Evolutionary conservation across 2,888 invertebrate genomes (phyloP).

Genomic region (Beris chalybata): DNA sequence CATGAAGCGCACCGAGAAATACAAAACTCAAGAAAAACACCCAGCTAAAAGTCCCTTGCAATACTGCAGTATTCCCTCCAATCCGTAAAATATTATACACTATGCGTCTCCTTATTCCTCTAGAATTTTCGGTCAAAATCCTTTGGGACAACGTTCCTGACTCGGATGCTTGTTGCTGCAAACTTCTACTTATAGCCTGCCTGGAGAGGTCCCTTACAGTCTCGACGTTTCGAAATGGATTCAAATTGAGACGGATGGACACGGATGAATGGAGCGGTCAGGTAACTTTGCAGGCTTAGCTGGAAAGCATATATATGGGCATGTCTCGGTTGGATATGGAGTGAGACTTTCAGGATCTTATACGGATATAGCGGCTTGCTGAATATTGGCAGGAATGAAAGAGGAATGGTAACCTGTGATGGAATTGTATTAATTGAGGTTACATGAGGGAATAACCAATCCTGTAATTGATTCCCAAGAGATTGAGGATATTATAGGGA

Average conservation of each 20-base stretch:
- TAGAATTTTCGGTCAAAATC: slow-evolving; percentile 30
- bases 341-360: too few relatives aligned
- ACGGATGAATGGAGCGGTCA: too few relatives aligned
- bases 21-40: too few relatives aligned
- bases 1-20: too few relatives aligned
- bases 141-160: slow-evolving; percentile 18
- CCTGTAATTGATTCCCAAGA: slow-evolving; percentile 26
- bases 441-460: slow-evolving; percentile 19
- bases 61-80: slow-evolving; percentile 11
- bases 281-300: neutral
- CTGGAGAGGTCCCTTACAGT: neutral
- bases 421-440: slow-evolving; percentile 11
- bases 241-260: too few relatives aligned
- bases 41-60: slow-evolving; percentile 1
- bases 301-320: neutral
- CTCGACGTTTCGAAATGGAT: too few relatives aligned
- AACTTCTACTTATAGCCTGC: slow-evolving; percentile 23
- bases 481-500: neutral
- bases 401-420: slow-evolving; percentile 5
- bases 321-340: neutral
- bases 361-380: neutral
- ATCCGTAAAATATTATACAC: slow-evolving; percentile 19
- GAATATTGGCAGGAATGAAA: neutral
- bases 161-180: slow-evolving; percentile 21
- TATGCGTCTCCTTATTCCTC: slow-evolving; percentile 10